Evolutionary conservation across 2,888 invertebrate genomes (phyloP).

Genomic region (Podabrus alpinus): DNA sequence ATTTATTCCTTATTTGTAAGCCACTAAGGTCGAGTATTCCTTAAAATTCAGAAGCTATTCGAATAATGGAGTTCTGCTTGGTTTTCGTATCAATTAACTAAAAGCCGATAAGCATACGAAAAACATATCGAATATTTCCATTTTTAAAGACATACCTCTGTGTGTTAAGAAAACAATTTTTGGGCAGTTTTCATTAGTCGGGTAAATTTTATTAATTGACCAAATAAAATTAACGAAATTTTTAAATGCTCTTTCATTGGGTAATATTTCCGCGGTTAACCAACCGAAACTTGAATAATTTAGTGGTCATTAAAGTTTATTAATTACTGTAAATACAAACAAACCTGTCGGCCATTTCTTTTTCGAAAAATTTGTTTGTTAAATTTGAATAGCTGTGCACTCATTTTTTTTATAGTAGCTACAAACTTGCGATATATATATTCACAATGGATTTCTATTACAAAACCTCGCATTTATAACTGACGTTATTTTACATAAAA

Average conservation of each 20-base stretch:
- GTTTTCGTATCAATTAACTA: constrained; percentile 35
- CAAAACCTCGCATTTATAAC: not conserved
- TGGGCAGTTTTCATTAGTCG: no score
- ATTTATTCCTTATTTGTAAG: constrained; percentile 23
- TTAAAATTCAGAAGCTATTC: constrained; percentile 20
- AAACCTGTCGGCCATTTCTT: not conserved
- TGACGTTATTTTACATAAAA: not conserved
- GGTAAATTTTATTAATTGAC: not conserved
- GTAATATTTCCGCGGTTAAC: not conserved
- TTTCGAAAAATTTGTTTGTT: not conserved
- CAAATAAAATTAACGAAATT: not conserved
- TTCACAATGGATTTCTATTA: not conserved
- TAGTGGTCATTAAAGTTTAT: not conserved
- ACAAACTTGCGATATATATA: not conserved
- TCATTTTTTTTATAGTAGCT: not conserved
- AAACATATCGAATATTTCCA: constrained; percentile 20
- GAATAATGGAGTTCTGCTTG: constrained; percentile 31
- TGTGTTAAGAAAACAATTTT: constrained; percentile 26
- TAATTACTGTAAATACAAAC: not conserved
- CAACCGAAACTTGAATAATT: not conserved
- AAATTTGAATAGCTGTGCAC: not conserved
- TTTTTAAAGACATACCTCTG: no score
- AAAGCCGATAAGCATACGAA: constrained; percentile 29
- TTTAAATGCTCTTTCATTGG: not conserved
- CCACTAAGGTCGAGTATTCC: constrained; percentile 20